Evolutionary conservation across 2,888 invertebrate species (phyloP), one percentile per base, ranked within the genome.

Genomic region (Drosophila mettleri): DNA sequence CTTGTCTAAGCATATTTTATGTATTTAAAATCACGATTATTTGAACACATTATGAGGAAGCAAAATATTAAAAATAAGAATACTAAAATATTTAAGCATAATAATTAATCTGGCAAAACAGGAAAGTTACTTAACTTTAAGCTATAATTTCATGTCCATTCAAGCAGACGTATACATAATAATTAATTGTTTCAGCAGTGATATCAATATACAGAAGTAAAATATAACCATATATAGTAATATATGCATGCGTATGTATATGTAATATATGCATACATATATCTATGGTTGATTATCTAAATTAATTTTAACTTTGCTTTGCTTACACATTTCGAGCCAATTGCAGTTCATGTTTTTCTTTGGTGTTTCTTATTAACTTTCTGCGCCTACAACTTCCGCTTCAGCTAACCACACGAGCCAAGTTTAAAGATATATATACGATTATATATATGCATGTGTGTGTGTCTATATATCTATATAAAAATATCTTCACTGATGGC

Each of bases 301-400:
- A n/a, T n/a, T n/a, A n/a, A n/a, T n/a, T n/a, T n/a, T n/a, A n/a
- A n/a, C n/a, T 51, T 52, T 38, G 8, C 7, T 52, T 27, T 52
- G 14, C 6, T 49, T 49, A 12, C 49, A 33, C 3, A 20, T 5
- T 33, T 20, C 1, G 3, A 2, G 34, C 4, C 52, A 52, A 38
- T 38, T 29, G 14, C 16, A 52, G 18, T 14, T 18, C 14, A 7
- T 39, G 18, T 31, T 33, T 43, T 52, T 20, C 43, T 24, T 43
- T 20, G 1, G 31, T 53, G 62, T 85, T 80, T 80, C 39, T 45
- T 67, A 63, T 78, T 70, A 63, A 48, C 64, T 60, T 65, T 71
- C 68, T 66, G 69, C 80, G 74, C 82, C 86, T 80, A 82, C 88
- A 67, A 85, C 65, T 85, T 87, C 88, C 86, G 83, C 86, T 59